phyloP scores from a whole-genome alignment of 2,888 invertebrate species.

The Phasia obesa region DNA sequence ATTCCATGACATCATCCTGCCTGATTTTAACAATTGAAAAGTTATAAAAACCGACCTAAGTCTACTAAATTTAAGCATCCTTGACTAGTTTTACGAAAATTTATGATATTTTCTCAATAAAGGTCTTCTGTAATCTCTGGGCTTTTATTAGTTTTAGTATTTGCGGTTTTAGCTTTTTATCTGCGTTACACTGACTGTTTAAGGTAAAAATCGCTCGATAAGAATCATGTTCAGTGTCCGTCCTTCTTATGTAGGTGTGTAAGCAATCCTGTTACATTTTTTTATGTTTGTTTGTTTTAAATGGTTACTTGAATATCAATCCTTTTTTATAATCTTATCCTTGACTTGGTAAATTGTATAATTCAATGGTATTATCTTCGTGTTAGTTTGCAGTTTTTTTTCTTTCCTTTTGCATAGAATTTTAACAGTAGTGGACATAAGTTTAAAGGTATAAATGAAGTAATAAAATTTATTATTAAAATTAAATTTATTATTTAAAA shows the following conservation, averaged over 20 bases:
- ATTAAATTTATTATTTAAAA: too few species aligned
- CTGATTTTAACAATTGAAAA: too few species aligned
- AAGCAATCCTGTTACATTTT: background rate
- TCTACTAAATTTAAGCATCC: too few species aligned
- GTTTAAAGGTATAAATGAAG: background rate
- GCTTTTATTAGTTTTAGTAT: too few species aligned
- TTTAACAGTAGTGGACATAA: background rate
- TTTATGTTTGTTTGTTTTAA: background rate
- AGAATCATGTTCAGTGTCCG: background rate
- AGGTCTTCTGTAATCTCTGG: too few species aligned
- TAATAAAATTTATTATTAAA: too few species aligned
- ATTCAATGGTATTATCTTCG: constrained; percentile 21
- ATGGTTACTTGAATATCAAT: constrained; percentile 14
- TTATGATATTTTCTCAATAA: too few species aligned
- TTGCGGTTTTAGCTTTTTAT: background rate
- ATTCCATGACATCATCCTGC: too few species aligned
- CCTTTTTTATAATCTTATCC: constrained; percentile 36
- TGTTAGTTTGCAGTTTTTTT: too few species aligned
- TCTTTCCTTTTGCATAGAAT: background rate
- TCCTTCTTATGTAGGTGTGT: background rate
- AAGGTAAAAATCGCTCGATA: background rate
- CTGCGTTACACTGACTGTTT: too few species aligned
- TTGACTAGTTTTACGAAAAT: too few species aligned
- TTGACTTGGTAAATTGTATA: constrained; percentile 18
- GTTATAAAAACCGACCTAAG: too few species aligned